Evolutionary conservation across 2,888 invertebrate species (phyloP).

Genomic region (Stomorhina lunata): DNA sequence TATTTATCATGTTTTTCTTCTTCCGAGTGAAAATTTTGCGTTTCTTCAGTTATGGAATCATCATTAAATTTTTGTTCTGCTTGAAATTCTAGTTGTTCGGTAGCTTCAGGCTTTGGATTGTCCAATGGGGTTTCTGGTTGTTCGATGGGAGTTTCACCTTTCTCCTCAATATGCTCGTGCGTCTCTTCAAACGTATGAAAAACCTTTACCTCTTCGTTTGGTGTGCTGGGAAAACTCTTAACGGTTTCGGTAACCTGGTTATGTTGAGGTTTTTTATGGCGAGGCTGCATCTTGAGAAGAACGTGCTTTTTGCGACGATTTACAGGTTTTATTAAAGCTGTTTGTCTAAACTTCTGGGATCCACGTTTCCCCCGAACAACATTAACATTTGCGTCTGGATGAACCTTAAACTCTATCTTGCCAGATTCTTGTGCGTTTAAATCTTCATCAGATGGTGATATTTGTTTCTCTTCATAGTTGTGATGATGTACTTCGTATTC

Average conservation of each 20-base stretch:
- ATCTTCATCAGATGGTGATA: slow-evolving; percentile 46
- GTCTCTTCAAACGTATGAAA: slow-evolving; percentile 76
- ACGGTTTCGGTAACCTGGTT: slow-evolving; percentile 38
- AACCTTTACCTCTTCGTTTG: slow-evolving; percentile 69
- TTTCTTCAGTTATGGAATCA: slow-evolving; percentile 62
- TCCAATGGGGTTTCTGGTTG: slow-evolving; percentile 17
- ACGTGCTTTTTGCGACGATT: slow-evolving; percentile 69
- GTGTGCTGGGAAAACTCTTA: not conserved
- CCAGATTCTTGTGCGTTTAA: slow-evolving; percentile 62
- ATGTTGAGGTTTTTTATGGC: slow-evolving; percentile 64
- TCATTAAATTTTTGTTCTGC: slow-evolving; percentile 61
- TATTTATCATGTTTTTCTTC: slow-evolving; percentile 67
- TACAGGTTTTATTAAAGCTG: slow-evolving; percentile 68
- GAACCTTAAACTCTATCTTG: slow-evolving; percentile 57
- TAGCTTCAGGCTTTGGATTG: slow-evolving; percentile 63
- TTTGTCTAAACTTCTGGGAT: slow-evolving; percentile 69
- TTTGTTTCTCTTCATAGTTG: slow-evolving; percentile 66
- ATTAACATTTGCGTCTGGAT: slow-evolving; percentile 60
- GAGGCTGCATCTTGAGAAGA: slow-evolving; percentile 58
- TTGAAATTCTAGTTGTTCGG: slow-evolving; percentile 69
- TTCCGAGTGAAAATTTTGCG: slow-evolving; percentile 57
- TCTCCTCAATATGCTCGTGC: slow-evolving; percentile 75
- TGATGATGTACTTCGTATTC: slow-evolving; percentile 67
- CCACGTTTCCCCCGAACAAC: slow-evolving; percentile 71
- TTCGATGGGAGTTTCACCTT: slow-evolving; percentile 32